phyloP scores from a whole-genome alignment of 1,140 invertebrate genomes.

The Achroia grisella region DNA sequence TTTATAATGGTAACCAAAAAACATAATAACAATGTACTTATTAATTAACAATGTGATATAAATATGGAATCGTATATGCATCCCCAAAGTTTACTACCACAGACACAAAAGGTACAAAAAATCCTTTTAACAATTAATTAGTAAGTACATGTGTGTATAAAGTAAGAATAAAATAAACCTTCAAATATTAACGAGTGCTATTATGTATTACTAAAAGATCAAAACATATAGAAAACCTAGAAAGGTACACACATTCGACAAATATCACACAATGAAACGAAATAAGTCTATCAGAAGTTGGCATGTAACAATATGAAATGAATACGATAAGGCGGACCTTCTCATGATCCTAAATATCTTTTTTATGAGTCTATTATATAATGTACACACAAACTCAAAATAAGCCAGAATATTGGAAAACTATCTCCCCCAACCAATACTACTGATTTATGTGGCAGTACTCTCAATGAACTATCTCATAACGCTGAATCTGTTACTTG shows the following conservation, averaged over 20 bases:
- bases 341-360: slow-evolving; percentile 39
- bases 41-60: no score
- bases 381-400: slow-evolving; percentile 27
- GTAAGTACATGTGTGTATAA: no score
- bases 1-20: no score
- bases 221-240: no score
- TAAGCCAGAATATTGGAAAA: slow-evolving; percentile 11
- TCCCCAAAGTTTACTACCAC: no score
- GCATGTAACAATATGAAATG: slow-evolving; percentile 28
- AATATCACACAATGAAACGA: slow-evolving; percentile 23
- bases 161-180: no score
- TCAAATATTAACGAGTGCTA: no score
- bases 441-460: slow-evolving; percentile 38
- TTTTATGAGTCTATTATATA: slow-evolving; percentile 42
- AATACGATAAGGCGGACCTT: slow-evolving; percentile 28
- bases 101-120: no score
- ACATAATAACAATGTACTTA: no score
- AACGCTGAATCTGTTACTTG: slow-evolving; percentile 9
- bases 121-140: no score
- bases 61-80: no score
- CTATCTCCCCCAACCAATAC: neutral
- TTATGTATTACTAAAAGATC: neutral
- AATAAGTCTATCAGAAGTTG: slow-evolving; percentile 37
- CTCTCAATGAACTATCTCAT: slow-evolving; percentile 22
- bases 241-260: slow-evolving; percentile 3